Conservation (phyloP, 2,113 vertebrate genomes). For the Oncorhynchus nerka region DNA sequence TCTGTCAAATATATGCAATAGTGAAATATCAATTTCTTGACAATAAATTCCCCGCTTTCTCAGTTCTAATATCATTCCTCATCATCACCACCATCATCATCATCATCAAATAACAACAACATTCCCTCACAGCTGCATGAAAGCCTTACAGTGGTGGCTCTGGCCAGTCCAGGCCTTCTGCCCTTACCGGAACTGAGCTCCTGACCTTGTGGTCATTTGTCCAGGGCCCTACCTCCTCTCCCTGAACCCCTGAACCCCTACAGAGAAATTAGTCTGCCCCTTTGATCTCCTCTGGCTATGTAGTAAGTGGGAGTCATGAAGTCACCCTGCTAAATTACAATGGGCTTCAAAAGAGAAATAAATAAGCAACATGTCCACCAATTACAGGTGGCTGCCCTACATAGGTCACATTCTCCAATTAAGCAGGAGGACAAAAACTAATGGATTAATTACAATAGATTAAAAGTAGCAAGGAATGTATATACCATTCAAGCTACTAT, state of each 20-base stretch:
- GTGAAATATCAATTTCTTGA: too few relatives aligned
- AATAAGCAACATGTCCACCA: conserved; percentile 39
- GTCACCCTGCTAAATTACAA: conserved; percentile 60
- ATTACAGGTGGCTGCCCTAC: conserved; percentile 35
- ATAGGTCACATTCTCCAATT: conserved; percentile 34
- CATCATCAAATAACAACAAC: background rate
- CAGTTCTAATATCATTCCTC: conserved; percentile 35
- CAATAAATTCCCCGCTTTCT: too few relatives aligned
- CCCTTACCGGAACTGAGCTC: conserved; percentile 64
- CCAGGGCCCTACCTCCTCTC: conserved; percentile 43
- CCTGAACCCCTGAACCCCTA: conserved; percentile 39
- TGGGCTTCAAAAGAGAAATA: conserved; percentile 60
- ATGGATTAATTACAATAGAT: background rate
- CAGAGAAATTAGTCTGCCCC: conserved; percentile 48
- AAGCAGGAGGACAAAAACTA: conserved; percentile 16
- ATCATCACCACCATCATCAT: conserved; percentile 47
- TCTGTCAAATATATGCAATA: background rate
- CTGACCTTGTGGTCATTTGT: conserved; percentile 73
- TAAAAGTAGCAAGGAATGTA: too few relatives aligned
- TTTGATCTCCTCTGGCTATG: conserved; percentile 67
- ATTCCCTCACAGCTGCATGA: conserved; percentile 19
- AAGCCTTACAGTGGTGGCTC: conserved; percentile 29
- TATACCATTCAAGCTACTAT: too few relatives aligned
- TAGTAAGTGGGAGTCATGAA: conserved; percentile 56
- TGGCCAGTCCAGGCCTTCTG: conserved; percentile 34